Evolutionary conservation across 2,888 invertebrate genomes (phyloP), one percentile per base, ranked within the genome.

Genomic region (Piscicola geometra): DNA sequence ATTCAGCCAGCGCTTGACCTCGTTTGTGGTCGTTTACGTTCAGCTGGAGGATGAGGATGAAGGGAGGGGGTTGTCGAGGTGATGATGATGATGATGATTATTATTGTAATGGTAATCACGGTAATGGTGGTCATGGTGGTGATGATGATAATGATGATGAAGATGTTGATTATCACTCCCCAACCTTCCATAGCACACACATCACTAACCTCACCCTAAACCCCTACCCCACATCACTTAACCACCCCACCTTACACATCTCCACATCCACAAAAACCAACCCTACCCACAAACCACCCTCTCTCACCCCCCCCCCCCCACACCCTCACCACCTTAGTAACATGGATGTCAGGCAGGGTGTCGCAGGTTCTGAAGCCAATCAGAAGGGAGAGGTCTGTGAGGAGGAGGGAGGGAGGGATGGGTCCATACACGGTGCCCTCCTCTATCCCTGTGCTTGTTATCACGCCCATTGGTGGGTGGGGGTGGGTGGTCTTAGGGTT

Each of bases 391-490:
- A 83, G 83, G 76, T 84, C 83, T 28, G 83, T 80, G 35, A 82
- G 80, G 15, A 82, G 81, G 41, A 83, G 80, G 56, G 81, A 78
- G n/a, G 81, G 79, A 0, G 84, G 83, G 68, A 84, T 83, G 1
- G 85, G 85, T 18, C 85, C 85, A 77, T 83, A 84, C 71, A 82
- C 82, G 67, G 81, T 80, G 18, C 84, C 84, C 67, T 83, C 83
- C 76, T 82, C 82, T n/a, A 85, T 81, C 71, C 81, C 81, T 3
- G 79, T 78, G 12, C 81, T 79, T 18, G 83, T 82, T 35, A 84
- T 80, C 30, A 85, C 84, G 15, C 83, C 84, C 84, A 84, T 84
- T 68, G 71, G 41, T 5, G 5, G 15, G 41, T 15, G 5, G 41
- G 5, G 41, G 41, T 15, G 41, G 41, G n/a, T n/a, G n/a, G n/a